Base-by-base conservation (phyloP, 1,140 invertebrate genomes). In the Zaprionus davidi region DNA sequence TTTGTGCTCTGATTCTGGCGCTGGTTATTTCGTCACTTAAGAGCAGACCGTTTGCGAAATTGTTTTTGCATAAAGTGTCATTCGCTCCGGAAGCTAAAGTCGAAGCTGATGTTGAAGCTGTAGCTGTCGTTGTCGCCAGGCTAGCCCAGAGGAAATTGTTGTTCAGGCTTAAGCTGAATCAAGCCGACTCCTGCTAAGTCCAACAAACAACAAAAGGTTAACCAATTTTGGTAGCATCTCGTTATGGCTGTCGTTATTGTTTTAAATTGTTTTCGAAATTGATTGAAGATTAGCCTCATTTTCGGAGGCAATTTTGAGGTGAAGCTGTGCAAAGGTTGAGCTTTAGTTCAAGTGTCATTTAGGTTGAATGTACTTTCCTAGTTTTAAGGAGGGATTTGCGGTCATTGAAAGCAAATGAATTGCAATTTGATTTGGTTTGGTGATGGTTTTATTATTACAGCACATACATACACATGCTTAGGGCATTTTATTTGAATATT, bases 1-100 rank as follows among this genome's bases (percentile, higher is more conserved):
- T 57, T 31, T 60, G 49, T 74, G 22, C 63, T 71, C 55, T 60
- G 66, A 46, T 65, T 64, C 71, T 53, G 58, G n/a, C 22, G 53
- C 60, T 64, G 68, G 60, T 55, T 76, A 55, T 71, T 71, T 76
- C 69, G 73, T 72, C 68, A 76, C 69, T 76, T 66, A 31, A 65
- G 26, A 36, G 60, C 34, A 5, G 9, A 58, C 24, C 55, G 46
- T 15, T 20, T 64, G 53, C 44, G 36, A 76, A 76, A 71, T 76
- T 76, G 73, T 72, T 76, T 76, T 71, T 76, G 69, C 73, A 71
- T 66, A 69, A 74, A 62, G 56, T 60, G 46, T 51, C 46, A 5
- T 22, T 20, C 0, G 57, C 20, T 31, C 38, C 20, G 26, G 17
- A 11, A 24, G 46, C 13, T 11, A n/a, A 46, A 17, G 41, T 17